Evolutionary conservation across 2,797 vertebrate genomes (phyloP), one percentile per base, ranked within the genome.

Genomic region (Amblyraja radiata): DNA sequence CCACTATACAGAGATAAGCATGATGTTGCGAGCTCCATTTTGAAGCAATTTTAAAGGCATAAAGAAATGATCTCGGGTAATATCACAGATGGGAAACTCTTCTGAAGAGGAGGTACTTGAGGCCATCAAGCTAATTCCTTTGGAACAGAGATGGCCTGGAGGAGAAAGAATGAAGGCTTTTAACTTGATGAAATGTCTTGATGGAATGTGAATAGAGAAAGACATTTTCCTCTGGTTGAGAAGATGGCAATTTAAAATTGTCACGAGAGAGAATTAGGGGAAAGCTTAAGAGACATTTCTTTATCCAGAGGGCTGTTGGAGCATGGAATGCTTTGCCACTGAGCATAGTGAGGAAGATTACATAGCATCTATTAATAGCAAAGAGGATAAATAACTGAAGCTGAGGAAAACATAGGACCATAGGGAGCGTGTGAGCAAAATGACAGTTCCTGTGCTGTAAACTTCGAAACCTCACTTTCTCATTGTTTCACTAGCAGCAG

Each of bases 311-410:
- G 7, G 6, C 65, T 88, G n/a, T 32, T 88, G 61, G 61, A 88
- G 63, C n/a, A 68, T 88, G 16, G n/a, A 88, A 65, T 21, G 61
- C n/a, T 65, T 65, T 32, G 84, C n/a, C 61, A 65, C 28, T 7
- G 32, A 88, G 14, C n/a, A 14, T 36, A 23, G 63, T 68, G 84
- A 88, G 6, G n/a, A 7, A 65, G 61, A 65, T 65, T 18, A 9
- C 84, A 65, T 88, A 65, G 84, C 8, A 88, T 68, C n/a, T 88
- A 68, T 88, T 88, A 88, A 88, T 68, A 65, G 14, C 32, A 65
- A 68, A 36, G 32, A 68, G n/a, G 61, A 68, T 68, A 36, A 65
- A 68, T 68, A 10, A n/a, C 65, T 88, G 84, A 88, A 88, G 28
- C 63, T 32, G n/a, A 88, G n/a, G 16, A 23, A 84, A 68, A 65